Evolutionary conservation across 2,888 invertebrate genomes (phyloP), one percentile per base, ranked within the genome.

Genomic region (Drosophila birchii): DNA sequence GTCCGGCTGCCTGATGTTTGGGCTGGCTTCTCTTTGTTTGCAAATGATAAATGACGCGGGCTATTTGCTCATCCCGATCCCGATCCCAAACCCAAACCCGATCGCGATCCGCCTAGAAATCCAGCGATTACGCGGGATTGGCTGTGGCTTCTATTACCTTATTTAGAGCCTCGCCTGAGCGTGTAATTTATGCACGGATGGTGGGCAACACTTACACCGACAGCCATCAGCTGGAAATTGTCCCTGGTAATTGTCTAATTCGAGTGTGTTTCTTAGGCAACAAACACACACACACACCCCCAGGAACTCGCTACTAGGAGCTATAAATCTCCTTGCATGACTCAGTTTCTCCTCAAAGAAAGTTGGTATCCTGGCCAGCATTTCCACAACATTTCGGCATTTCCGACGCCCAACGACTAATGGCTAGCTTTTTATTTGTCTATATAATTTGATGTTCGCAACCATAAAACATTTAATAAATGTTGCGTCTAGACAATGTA

Each of bases 381-480:
- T 23, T 44, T 67, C 63, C 45, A 34, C 38, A 66, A 69, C 69
- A 71, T 76, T 67, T 71, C 70, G 79, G 57, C 74, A 63, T 78
- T 68, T 80, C 80, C 82, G 71, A 45, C 58, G 47, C 16, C 57
- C 54, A 74, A 45, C 44, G 32, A 57, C 75, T 78, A 83, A 86
- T 86, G 76, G 74, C 64, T 64, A 26, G 68, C 80, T 85, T 85
- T 78, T 72, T 84, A 87, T 85, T 82, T 87, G 82, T 79, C 79
- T 85, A 85, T 82, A 82, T 79, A 85, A 80, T 80, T 87, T 85
- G 82, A 85, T 87, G 84, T 79, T 70, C 76, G 67, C 75, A 80
- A 66, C 88, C 88, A 88, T 86, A 86, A 86, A 86, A 82, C 86
- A 88, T 88, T 86, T 86, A 88, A 88, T 84, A 86, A 86, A 86